These are phyloP conservation scores for Semnopithecus entellus DNA, from an alignment of 2,113 vertebrate genomes.

Conservation along the genomic window DNA sequence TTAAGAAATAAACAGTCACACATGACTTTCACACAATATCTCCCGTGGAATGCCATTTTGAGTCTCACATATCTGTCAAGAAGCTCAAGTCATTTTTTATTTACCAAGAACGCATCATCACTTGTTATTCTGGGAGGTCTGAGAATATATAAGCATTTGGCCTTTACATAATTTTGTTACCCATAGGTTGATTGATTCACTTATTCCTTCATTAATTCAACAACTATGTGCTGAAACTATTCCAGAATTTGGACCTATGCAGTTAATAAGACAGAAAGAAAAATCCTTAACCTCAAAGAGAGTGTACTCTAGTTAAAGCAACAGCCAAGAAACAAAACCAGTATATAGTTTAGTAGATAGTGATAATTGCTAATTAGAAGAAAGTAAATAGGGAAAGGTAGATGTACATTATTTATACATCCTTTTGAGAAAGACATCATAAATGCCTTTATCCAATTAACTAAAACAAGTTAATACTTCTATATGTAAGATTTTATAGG, in stretches of 20 bases:
- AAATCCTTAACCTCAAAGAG: not conserved
- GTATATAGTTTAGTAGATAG: not conserved
- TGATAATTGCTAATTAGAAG: not conserved
- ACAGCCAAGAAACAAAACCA: not conserved
- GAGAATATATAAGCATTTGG: not conserved
- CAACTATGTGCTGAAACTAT: not conserved
- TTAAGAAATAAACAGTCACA: not conserved
- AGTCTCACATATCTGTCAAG: not conserved
- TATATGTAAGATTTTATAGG: not conserved
- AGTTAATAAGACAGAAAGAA: not conserved
- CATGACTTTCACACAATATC: not conserved
- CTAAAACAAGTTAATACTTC: constrained; percentile 3
- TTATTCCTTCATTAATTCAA: not conserved
- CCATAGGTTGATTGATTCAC: not conserved
- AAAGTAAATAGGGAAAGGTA: not conserved
- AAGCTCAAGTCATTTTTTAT: not conserved
- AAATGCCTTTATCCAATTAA: not conserved
- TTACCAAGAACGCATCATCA: not conserved
- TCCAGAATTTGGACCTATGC: not conserved
- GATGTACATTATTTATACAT: not conserved
- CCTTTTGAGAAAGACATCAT: not conserved
- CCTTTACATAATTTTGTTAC: not conserved
- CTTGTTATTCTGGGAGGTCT: not conserved
- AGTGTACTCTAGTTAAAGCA: not conserved
- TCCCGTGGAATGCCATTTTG: not conserved